Base-by-base conservation (phyloP, 2,888 invertebrate genomes). In the Shargacucullia verbasci region DNA sequence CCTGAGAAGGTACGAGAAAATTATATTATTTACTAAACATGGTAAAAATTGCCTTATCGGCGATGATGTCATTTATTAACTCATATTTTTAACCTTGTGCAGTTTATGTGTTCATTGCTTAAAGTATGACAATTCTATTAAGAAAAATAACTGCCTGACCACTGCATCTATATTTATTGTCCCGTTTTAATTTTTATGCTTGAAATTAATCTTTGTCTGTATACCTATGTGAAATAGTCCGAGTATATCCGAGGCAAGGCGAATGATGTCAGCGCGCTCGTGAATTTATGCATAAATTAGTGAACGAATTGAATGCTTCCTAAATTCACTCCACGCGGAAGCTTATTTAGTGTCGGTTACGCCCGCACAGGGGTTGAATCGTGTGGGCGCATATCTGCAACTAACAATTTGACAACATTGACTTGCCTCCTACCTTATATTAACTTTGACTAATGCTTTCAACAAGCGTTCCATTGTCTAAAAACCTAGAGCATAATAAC, bases 1-100 rank as follows among this genome's bases (percentile, higher is more conserved):
- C 95, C 96, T 0, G 96, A 96, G 81, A 96, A 96, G 88, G 92
- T 92, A 86, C 35, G 49, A 14, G n/a, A 37, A 41, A 39, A 10
- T 14, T 29, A 10, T n/a, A 13, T 15, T 31, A 13, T 47, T 29
- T 29, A 7, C n/a, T 2, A 29, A n/a, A 33, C n/a, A 37, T 47
- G 20, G 7, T 34, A 35, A 15, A 53, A 43, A 37, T 46, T 15
- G n/a, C 37, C 12, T 27, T 69, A 45, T 46, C 53, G 31, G 38
- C 37, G 35, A 65, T 73, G 67, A 74, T 74, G 70, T 79, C 72
- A 78, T 47, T 52, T 64, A 74, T 57, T 60, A 52, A 49, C 48
- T 58, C 59, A 61, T 53, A 55, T 59, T 59, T 59, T 59, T 55
- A 68, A 67, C 60, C 70, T 62, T 68, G 63, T 54, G 53, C 58